phyloP scores from a whole-genome alignment of 2,113 vertebrate genomes.

The Parus major region DNA sequence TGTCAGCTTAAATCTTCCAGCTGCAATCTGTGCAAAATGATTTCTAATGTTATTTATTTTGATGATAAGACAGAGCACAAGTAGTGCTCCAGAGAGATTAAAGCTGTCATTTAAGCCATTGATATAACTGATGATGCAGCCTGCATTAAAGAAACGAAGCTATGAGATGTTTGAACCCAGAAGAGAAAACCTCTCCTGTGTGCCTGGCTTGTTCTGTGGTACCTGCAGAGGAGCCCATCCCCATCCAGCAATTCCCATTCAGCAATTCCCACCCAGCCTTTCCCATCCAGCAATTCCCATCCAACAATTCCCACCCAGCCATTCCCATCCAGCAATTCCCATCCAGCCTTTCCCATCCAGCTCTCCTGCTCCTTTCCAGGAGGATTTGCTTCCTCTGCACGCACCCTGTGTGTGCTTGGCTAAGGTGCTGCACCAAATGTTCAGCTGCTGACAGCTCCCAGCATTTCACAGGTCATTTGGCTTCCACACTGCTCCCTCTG shows the following conservation, averaged over 20 bases:
- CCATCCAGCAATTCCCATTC: background rate
- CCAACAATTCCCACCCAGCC: background rate
- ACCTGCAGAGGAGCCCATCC: background rate
- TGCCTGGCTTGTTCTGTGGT: accelerated
- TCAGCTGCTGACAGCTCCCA: background rate
- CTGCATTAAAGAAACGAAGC: accelerated
- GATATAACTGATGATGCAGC: background rate
- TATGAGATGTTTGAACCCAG: background rate
- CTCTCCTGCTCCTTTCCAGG: background rate
- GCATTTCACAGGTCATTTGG: background rate
- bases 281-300: background rate
- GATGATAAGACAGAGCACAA: background rate
- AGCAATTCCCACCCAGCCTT: accelerated
- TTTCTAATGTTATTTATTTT: background rate
- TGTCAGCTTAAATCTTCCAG: background rate
- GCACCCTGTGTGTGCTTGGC: background rate
- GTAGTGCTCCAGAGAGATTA: background rate
- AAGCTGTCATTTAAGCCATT: background rate
- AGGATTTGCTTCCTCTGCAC: background rate
- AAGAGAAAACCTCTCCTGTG: background rate
- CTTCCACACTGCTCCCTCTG: accelerated
- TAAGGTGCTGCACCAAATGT: background rate
- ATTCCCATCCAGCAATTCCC: accelerated
- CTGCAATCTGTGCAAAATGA: background rate
- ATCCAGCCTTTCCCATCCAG: background rate